phyloP scores from a whole-genome alignment of 2,113 vertebrate species.

The Phalacrocorax brasilianus region DNA sequence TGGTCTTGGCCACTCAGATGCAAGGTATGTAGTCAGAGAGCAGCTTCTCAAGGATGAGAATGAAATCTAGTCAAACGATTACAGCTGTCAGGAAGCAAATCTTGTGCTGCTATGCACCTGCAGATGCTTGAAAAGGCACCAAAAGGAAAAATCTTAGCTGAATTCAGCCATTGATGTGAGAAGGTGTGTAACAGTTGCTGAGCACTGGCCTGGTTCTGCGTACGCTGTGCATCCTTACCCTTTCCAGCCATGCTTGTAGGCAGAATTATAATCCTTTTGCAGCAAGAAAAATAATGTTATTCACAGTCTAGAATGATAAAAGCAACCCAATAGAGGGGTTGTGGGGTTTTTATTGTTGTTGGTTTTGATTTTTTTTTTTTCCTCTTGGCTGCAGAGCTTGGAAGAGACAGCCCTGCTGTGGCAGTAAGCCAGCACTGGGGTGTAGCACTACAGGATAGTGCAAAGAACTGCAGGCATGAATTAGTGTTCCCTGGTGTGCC shows the following conservation, averaged over 20 bases:
- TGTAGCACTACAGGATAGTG: neutral
- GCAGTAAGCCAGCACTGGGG: neutral
- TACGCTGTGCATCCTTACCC: neutral
- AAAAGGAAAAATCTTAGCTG: neutral
- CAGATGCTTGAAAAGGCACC: neutral
- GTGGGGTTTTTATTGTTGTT: neutral
- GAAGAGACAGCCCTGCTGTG: neutral
- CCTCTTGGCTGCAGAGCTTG: neutral
- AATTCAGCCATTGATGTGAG: neutral
- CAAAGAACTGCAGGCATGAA: slow-evolving; percentile 2
- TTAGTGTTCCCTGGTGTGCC: slow-evolving; percentile 15
- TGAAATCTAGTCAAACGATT: neutral
- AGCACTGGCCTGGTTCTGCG: neutral
- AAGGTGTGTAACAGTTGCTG: neutral
- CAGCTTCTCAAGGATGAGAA: neutral
- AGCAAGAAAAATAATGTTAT: neutral
- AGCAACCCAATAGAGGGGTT: neutral
- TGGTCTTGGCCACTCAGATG: neutral
- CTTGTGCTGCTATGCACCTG: neutral
- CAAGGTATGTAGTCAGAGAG: rapidly evolving
- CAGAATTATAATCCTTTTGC: neutral
- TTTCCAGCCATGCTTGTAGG: neutral
- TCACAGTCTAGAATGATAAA: neutral
- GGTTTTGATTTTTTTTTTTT: neutral
- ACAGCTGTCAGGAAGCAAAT: neutral